A percentile compares a stretch with the other conserved stretches of the same genome.
These are phyloP conservation scores for Bovichtus diacanthus DNA, from an alignment of 2,797 vertebrate genomes.

Conservation along the genomic window DNA sequence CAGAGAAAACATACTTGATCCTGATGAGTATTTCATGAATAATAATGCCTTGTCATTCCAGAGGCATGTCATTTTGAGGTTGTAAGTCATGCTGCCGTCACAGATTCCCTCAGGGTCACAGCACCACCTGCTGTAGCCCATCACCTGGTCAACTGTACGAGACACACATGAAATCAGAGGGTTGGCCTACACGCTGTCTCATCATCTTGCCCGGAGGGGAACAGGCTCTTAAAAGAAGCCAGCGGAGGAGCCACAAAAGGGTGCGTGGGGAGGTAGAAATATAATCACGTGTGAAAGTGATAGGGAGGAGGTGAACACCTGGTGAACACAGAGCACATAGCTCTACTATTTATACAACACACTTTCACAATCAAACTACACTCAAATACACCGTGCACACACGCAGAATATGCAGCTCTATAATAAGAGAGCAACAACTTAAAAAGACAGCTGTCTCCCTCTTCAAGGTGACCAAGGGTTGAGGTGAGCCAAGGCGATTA, in stretches of 20 bases:
- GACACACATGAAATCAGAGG: constrained; percentile 30
- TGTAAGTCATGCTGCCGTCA: constrained; percentile 40
- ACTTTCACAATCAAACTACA: constrained; percentile 27
- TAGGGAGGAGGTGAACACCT: constrained; percentile 34
- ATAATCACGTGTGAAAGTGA: constrained; percentile 37
- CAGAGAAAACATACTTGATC: constrained; percentile 25
- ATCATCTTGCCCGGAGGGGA: constrained; percentile 26
- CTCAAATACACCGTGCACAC: constrained; percentile 13
- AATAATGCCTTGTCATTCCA: constrained; percentile 54
- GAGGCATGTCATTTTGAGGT: constrained; percentile 48
- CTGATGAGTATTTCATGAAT: constrained; percentile 42
- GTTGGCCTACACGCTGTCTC: constrained; percentile 15
- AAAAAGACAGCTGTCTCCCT: constrained; percentile 43
- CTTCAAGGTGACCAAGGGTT: constrained; percentile 48
- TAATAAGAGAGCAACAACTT: constrained; percentile 33
- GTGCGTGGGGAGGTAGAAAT: neutral
- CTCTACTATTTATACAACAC: constrained; percentile 25
- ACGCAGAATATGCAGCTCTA: constrained; percentile 30
- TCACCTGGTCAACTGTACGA: constrained; percentile 52
- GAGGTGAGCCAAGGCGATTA: constrained; percentile 17
- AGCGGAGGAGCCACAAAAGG: constrained; percentile 14
- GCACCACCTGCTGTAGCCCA: constrained; percentile 59
- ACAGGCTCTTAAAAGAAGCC: constrained; percentile 25
- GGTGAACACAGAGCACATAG: constrained; percentile 17
- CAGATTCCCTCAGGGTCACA: constrained; percentile 40